These are phyloP conservation scores for Ammodytes marinus DNA, from an alignment of 2,113 vertebrate species.

Conservation along the genomic window DNA sequence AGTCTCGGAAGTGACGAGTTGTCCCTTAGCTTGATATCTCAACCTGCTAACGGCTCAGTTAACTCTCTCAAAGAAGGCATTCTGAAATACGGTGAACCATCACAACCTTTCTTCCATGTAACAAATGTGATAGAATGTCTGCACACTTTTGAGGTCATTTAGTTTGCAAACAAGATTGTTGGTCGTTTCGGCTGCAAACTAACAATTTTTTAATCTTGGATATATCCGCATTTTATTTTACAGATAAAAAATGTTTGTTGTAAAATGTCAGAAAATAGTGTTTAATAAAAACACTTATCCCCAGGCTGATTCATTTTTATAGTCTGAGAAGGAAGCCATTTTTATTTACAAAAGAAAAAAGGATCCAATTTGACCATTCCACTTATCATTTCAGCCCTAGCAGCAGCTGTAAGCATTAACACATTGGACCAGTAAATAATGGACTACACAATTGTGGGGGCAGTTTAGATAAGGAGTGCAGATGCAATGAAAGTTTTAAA, in stretches of 20 bases:
- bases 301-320: too few relatives aligned
- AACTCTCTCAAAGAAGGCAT: slow-evolving; percentile 71
- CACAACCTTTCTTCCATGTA: not conserved
- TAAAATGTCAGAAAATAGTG: not conserved
- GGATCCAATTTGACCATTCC: not conserved
- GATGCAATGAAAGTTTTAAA: not conserved
- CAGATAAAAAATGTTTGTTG: not conserved
- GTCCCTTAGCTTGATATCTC: slow-evolving; percentile 3
- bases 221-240: not conserved
- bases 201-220: not conserved
- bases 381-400: not conserved
- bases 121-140: not conserved
- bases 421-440: not conserved
- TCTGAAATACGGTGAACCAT: slow-evolving; percentile 79
- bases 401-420: not conserved
- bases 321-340: not conserved
- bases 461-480: not conserved
- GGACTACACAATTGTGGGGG: not conserved
- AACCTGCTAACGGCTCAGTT: slow-evolving; percentile 10
- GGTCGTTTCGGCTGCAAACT: not conserved
- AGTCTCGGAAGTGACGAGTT: slow-evolving; percentile 58
- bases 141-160: not conserved
- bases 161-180: not conserved
- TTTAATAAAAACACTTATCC: not conserved
- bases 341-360: not conserved